phyloP scores from a whole-genome alignment of 2,888 invertebrate species.

The Alcis repandata region DNA sequence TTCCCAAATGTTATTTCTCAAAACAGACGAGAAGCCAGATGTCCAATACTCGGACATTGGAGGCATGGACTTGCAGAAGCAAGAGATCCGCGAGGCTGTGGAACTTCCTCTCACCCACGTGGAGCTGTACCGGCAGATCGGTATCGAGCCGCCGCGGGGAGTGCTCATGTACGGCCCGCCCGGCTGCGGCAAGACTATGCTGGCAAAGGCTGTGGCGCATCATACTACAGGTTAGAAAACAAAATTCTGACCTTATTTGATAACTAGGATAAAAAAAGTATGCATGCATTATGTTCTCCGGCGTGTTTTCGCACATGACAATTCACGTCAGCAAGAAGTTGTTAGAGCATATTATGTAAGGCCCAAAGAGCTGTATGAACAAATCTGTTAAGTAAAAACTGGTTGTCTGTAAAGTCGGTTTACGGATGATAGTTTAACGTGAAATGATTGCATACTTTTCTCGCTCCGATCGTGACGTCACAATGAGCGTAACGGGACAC shows the following conservation, averaged over 20 bases:
- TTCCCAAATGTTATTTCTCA: background rate
- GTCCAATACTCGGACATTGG: slow-evolving; percentile 99
- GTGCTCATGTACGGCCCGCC: slow-evolving; percentile 99
- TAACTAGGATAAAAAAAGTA: no score
- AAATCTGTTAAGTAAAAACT: no score
- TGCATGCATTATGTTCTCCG: no score
- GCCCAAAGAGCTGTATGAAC: no score
- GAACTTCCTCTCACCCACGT: slow-evolving; percentile 99
- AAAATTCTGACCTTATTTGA: background rate
- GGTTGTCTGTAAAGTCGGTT: no score
- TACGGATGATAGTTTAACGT: no score
- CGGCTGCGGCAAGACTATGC: slow-evolving; percentile 99
- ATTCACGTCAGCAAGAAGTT: no score
- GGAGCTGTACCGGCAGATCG: slow-evolving; percentile 99
- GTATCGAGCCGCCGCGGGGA: slow-evolving; percentile 99
- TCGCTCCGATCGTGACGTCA: no score
- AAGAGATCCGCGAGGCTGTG: slow-evolving; percentile 99
- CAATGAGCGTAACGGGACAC: no score
- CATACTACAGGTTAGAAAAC: slow-evolving; percentile 94
- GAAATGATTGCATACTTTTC: no score
- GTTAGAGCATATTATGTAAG: no score
- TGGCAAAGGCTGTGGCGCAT: slow-evolving; percentile 99
- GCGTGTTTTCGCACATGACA: no score
- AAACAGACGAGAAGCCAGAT: slow-evolving; percentile 97
- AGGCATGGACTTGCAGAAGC: slow-evolving; percentile 99